phyloP scores from a whole-genome alignment of 2,888 invertebrate species.

The Hyles lineata region DNA sequence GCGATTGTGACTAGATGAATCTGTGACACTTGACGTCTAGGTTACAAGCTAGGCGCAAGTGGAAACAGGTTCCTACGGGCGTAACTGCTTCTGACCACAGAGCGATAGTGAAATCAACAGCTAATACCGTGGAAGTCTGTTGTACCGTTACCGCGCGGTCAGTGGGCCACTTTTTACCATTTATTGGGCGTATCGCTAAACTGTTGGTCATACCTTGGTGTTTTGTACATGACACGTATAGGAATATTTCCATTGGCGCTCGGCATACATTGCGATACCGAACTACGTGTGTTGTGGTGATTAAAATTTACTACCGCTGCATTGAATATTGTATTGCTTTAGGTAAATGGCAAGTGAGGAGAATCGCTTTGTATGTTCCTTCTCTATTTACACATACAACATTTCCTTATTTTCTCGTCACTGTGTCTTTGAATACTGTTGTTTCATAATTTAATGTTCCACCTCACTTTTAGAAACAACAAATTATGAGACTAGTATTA shows the following conservation, averaged over 20 bases:
- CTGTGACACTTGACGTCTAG: constrained; percentile 17
- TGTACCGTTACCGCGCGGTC: constrained; percentile 73
- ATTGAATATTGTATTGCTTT: not conserved
- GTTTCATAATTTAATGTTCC: too few species aligned
- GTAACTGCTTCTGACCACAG: constrained; percentile 42
- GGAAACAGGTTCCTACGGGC: constrained; percentile 44
- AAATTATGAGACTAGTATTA: too few species aligned
- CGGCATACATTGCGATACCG: constrained; percentile 14
- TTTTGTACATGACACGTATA: constrained; percentile 22
- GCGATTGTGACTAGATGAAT: constrained; percentile 6
- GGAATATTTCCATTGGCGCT: constrained; percentile 22
- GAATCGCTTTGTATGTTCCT: not conserved
- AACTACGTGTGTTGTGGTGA: constrained; percentile 1
- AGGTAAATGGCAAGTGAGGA: not conserved
- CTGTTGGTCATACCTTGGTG: constrained; percentile 41
- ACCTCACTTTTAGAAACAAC: too few species aligned
- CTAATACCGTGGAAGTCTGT: constrained; percentile 48
- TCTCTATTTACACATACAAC: too few species aligned
- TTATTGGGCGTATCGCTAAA: constrained; percentile 67
- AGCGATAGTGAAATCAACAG: constrained; percentile 63
- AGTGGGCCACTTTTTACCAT: constrained; percentile 79
- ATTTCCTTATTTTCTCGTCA: too few species aligned
- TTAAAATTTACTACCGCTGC: constrained; percentile 10
- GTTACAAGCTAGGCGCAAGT: constrained; percentile 28
- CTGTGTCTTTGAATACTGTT: too few species aligned